These are phyloP conservation scores for Spheniscus mendiculus DNA, from an alignment of 2,113 vertebrate genomes.

Conservation along the genomic window DNA sequence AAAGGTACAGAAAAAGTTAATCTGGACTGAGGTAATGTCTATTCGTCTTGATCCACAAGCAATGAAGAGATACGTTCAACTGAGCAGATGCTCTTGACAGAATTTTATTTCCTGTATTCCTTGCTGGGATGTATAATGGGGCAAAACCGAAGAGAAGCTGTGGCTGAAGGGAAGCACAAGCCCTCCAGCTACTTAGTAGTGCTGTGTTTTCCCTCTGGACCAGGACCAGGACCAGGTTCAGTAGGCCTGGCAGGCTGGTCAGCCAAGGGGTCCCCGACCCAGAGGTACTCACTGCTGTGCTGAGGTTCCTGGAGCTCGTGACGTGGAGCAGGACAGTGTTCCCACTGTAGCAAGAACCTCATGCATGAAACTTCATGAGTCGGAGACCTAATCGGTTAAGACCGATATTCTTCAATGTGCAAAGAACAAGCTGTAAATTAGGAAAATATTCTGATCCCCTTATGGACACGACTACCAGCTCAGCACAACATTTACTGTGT, in stretches of 20 bases:
- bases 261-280: not conserved
- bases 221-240: not conserved
- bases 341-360: not conserved
- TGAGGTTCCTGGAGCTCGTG: not conserved
- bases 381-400: fast-evolving
- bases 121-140: not conserved
- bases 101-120: not conserved
- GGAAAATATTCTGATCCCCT: not conserved
- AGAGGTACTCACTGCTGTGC: not conserved
- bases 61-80: not conserved
- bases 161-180: not conserved
- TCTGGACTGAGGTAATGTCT: not conserved
- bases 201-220: not conserved
- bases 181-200: fast-evolving
- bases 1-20: not conserved
- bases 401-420: fast-evolving
- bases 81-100: not conserved
- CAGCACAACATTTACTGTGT: not conserved
- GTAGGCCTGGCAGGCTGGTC: not conserved
- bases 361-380: not conserved
- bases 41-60: not conserved
- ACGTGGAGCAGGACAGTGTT: fast-evolving
- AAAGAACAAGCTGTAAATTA: not conserved
- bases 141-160: not conserved
- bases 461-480: not conserved